Evolutionary conservation across 2,888 invertebrate species (phyloP), one percentile per base, ranked within the genome.

Genomic region (Geotrupes spiniger): DNA sequence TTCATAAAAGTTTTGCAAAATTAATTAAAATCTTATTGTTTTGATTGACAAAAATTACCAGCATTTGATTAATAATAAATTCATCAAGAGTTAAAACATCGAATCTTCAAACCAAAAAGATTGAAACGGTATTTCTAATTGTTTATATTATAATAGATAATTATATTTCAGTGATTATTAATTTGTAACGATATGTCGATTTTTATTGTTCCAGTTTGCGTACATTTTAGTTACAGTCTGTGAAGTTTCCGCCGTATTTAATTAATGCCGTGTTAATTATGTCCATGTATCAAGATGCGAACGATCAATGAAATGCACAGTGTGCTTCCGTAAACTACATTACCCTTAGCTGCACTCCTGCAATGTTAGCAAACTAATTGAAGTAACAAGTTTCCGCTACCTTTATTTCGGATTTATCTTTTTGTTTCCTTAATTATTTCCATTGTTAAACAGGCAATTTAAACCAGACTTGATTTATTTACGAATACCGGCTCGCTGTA

Each of bases 371-470:
- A 10, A 33, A 14, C 33, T 33, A 33, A 33, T 33, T 33, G 33
- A 33, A 33, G 33, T 33, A 33, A 33, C 33, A 33, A 33, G 33
- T 14, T 33, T 33, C 33, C 33, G 33, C 33, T 33, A 33, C 33
- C 33, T 33, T 33, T 33, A 33, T 33, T 33, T 33, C 33, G 33
- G 14, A 33, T 33, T 33, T 33, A 33, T 33, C 33, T 21, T 21
- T 21, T 21, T 14, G 33, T 14, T 5, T 33, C 33, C 33, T 33
- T 33, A 33, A 33, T 33, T 33, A 33, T 33, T 33, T 33, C 33
- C 33, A 33, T 33, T 33, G 33, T 33, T 33, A 33, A 33, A 33
- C 33, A 33, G 33, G 33, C 33, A 33, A 33, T 33, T 33, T 33
- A 33, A 33, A 33, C 33, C 33, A 6, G 33, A 14, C 33, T 33